These are phyloP conservation scores for Camelus dromedarius DNA, from an alignment of 2,113 vertebrate species.

Conservation along the genomic window DNA sequence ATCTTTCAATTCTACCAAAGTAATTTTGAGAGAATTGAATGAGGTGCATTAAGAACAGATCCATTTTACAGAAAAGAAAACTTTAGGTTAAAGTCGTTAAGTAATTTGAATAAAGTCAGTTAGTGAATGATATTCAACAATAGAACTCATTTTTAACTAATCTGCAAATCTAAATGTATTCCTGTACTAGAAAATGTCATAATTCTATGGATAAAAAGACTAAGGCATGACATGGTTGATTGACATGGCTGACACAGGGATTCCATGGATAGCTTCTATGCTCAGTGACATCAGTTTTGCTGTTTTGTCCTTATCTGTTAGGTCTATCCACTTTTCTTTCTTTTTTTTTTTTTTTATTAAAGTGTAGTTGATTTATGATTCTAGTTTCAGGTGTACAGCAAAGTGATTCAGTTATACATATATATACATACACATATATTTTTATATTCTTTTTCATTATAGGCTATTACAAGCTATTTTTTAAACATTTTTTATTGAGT, in stretches of 20 bases:
- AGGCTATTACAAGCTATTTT: no score
- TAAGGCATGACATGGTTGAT: not conserved
- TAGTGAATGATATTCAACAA: not conserved
- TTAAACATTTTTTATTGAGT: no score
- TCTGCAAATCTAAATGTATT: not conserved
- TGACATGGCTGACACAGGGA: not conserved
- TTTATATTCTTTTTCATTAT: no score
- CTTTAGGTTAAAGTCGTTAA: not conserved
- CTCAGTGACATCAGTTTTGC: not conserved
- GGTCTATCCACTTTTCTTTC: not conserved
- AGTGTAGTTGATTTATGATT: no score
- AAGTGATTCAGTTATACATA: no score
- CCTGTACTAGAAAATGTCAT: not conserved
- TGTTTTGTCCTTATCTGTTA: not conserved
- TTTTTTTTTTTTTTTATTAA: no score
- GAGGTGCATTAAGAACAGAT: not conserved
- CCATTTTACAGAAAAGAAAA: not conserved
- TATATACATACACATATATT: no score
- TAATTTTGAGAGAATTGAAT: not conserved
- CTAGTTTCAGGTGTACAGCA: no score
- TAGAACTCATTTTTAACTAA: not conserved
- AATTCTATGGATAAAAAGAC: not conserved
- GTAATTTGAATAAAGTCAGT: not conserved
- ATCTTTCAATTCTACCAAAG: not conserved
- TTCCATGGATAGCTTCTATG: not conserved